A percentile compares a stretch with the other conserved stretches of the same genome.
Conservation (phyloP, 2,888 invertebrate species). For the Xylophagus ater region DNA sequence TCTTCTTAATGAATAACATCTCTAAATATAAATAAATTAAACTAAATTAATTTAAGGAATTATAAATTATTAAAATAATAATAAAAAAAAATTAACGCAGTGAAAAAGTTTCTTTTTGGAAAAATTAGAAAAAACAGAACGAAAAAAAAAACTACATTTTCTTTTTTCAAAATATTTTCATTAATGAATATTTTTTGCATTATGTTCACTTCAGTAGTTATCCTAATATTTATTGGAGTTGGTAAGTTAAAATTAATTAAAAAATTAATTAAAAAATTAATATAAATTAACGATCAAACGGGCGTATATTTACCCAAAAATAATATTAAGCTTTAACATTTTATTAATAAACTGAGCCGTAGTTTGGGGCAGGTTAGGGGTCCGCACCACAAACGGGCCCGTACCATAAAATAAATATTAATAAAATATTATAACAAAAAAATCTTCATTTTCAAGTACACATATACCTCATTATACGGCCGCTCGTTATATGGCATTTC, state of each 20-base stretch:
- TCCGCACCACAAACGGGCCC: too few relatives aligned
- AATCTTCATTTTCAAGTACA: too few relatives aligned
- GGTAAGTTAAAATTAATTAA: conserved; percentile 10
- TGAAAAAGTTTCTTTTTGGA: not conserved
- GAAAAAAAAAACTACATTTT: conserved; percentile 2
- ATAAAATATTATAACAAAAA: too few relatives aligned
- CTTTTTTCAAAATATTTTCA: not conserved
- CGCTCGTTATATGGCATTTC: too few relatives aligned
- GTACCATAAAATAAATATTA: too few relatives aligned
- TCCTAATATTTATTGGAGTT: conserved; percentile 15
- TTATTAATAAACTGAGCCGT: too few relatives aligned
- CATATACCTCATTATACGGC: too few relatives aligned
- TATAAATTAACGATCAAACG: not conserved
- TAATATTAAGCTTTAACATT: not conserved
- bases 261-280: not conserved
- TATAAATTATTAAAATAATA: not conserved
- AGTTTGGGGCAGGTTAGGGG: too few relatives aligned
- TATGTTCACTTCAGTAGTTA: conserved; percentile 15
- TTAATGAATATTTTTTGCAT: conserved; percentile 7
- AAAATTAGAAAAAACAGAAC: not conserved
- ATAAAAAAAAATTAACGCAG: conserved; percentile 1
- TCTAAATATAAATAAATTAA: not conserved
- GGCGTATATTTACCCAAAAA: not conserved
- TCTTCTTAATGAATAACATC: not conserved
- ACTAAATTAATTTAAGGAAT: not conserved